Evolutionary conservation across 2,113 vertebrate species (phyloP).

Genomic region (Podarcis raffonei): DNA sequence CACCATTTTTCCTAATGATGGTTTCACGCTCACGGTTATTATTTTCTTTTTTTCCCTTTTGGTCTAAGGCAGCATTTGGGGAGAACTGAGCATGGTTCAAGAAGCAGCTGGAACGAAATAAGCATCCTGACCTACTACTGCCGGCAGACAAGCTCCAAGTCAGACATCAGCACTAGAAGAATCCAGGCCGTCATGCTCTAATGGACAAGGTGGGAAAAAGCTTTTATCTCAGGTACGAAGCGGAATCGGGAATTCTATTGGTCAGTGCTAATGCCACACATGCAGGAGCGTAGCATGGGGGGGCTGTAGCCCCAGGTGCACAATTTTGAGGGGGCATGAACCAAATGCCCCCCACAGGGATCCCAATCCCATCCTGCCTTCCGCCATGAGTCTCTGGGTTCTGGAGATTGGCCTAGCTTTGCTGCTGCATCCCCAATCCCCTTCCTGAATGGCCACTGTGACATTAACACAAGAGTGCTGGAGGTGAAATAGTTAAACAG

Average conservation of each 20-base stretch:
- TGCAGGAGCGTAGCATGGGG: not conserved
- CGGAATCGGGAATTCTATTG: conserved; percentile 12
- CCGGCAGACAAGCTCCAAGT: conserved; percentile 39
- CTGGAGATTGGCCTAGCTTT: too few species aligned
- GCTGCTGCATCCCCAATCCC: too few species aligned
- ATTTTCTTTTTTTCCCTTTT: conserved; percentile 57
- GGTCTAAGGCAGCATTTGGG: conserved; percentile 46
- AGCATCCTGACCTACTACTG: conserved; percentile 46
- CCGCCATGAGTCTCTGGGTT: too few species aligned
- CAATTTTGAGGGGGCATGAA: too few species aligned
- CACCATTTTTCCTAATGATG: conserved; percentile 61
- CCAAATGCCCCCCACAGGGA: too few species aligned
- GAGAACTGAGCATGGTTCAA: conserved; percentile 43
- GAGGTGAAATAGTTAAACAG: too few species aligned
- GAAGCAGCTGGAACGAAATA: conserved; percentile 47
- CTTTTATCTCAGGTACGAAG: conserved; percentile 18
- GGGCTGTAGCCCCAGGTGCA: too few species aligned
- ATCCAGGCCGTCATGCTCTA: conserved; percentile 25
- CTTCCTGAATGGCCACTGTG: too few species aligned
- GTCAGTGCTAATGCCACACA: conserved; percentile 29
- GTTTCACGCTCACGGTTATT: conserved; percentile 39
- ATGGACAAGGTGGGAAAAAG: conserved; percentile 25
- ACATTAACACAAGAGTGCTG: too few species aligned
- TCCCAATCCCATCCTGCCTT: too few species aligned
- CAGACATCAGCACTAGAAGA: conserved; percentile 12